Evolutionary conservation across 2,113 vertebrate genomes (phyloP).

Genomic region (Pangasianodon gigas): DNA sequence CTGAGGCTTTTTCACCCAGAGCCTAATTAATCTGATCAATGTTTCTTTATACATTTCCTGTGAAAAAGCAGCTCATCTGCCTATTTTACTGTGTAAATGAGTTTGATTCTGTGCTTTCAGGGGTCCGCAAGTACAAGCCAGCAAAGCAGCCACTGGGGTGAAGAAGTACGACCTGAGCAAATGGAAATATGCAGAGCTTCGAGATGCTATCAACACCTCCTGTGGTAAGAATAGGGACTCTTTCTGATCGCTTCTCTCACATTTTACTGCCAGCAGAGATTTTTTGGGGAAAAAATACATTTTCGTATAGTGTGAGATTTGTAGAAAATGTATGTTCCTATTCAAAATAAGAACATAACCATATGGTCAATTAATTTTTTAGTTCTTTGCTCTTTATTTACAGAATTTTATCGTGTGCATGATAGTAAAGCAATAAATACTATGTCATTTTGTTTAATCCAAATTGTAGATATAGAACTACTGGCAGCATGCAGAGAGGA

Average conservation of each 20-base stretch:
- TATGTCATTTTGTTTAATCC: neutral
- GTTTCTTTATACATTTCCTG: neutral
- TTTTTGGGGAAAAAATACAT: neutral
- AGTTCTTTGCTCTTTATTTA: neutral
- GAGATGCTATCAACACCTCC: slow-evolving; percentile 98
- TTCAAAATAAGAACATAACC: neutral
- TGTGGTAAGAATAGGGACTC: slow-evolving; percentile 80
- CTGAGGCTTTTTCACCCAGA: slow-evolving; percentile 4
- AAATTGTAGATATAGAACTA: slow-evolving; percentile 88
- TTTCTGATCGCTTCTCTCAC: slow-evolving; percentile 1
- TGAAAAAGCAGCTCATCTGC: neutral
- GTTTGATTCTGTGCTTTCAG: slow-evolving; percentile 63
- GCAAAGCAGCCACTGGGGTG: slow-evolving; percentile 86
- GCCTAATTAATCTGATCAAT: neutral
- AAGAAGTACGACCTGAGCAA: slow-evolving; percentile 97
- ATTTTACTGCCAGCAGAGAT: neutral
- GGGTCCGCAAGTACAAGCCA: slow-evolving; percentile 90
- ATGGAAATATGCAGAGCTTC: slow-evolving; percentile 97
- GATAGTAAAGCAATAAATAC: neutral
- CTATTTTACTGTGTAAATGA: neutral
- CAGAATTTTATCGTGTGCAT: neutral
- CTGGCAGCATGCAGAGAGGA: slow-evolving; percentile 96
- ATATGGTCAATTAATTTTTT: neutral
- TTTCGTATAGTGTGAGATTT: neutral
- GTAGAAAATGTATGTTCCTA: neutral